Base-by-base conservation (phyloP, 2,797 vertebrate genomes). In the Denticeps clupeoides region DNA sequence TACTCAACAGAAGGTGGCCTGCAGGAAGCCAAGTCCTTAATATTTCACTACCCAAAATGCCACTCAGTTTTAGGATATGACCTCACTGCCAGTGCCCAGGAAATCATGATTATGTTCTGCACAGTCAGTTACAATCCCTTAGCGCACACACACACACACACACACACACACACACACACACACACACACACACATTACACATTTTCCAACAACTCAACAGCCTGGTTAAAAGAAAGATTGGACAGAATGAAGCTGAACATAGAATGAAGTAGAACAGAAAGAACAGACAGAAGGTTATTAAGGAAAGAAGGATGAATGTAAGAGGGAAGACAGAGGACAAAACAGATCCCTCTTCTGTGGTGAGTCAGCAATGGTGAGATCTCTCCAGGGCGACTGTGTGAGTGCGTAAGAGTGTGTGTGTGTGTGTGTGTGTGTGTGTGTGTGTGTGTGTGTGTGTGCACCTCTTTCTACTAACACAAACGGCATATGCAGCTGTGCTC, bases 401-500 rank as follows among this genome's bases (percentile, higher is more conserved):
- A 45, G 41, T 37, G 11, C 16, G 22, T 27, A 9, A 22, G 21
- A 24, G 32, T 41, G 44, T 40, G 31, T 41, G 42, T 28, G 45
- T 54, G 50, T 46, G 45, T 49, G 33, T 45, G 56, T 59, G 45
- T 41, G 32, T 27, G 23, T 31, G 9, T 13, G 18, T 26, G 37
- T 27, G 15, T 44, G 43, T 53, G 15, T 35, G 38, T 21, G 8
- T 23, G n/a, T 29, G 26, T 28, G 10, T 40, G 13, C 23, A 47
- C 27, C 32, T 35, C 13, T 13, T 13, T 35, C 13, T 18, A 35
- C 3, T 13, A 35, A 15, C 16, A 41, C 22, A 53, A 49, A 33
- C 49, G 41, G 12, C 26, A 15, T 28, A 6, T 48, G 59, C 59
- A 62, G 53, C 50, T 55, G 44, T 33, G 45, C 42, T 51, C 19